Base-by-base conservation (phyloP, 2,113 vertebrate species). In the Chrysemys picta region DNA sequence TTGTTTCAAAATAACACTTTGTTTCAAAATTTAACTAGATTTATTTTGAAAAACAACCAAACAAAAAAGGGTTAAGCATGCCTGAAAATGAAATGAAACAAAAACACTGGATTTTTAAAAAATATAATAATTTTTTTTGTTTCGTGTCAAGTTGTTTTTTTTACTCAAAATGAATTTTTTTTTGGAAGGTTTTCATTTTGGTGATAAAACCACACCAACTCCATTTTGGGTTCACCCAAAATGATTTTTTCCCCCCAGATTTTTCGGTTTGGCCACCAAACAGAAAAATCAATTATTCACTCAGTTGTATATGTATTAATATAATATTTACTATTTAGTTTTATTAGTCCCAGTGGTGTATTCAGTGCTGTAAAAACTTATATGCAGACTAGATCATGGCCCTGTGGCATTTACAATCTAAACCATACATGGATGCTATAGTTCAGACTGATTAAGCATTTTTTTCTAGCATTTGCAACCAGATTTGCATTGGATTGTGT, bases 401-500 rank as follows among this genome's bases (percentile, higher is more conserved):
- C 57, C 87, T 38, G 65, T 91, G 80, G 38, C 22, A 42, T 1
- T 13, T 53, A 35, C 8, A 17, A 56, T 84, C 35, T 7, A 38
- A 92, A 85, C 80, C 3, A 8, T 85, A 24, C 35, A 5, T 1
- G 50, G 10, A 21, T 31, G 12, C 78, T 81, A 21, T 1, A 81
- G 50, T 81, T 42, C 5, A 12, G 38, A 1, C 22, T 22, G 16
- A n/a, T 69, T 69, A 65, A 65, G 31, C 14, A 4, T 35, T 65
- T 65, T 65, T 65, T 3, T 16, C 84, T 53, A 91, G 5, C 22
- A 22, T 57, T 5, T 57, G 50, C 35, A 79, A 35, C 8, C 45
- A 91, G 21, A 5, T 31, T 2, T 24, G 49, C 8, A 7, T 1
- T 10, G 42, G 42, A 45, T 45, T 0, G 0, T 3, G 17, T 16